Evolutionary conservation across 2,113 vertebrate genomes (phyloP), one percentile per base, ranked within the genome.

Genomic region (Mormoops blainvillei): DNA sequence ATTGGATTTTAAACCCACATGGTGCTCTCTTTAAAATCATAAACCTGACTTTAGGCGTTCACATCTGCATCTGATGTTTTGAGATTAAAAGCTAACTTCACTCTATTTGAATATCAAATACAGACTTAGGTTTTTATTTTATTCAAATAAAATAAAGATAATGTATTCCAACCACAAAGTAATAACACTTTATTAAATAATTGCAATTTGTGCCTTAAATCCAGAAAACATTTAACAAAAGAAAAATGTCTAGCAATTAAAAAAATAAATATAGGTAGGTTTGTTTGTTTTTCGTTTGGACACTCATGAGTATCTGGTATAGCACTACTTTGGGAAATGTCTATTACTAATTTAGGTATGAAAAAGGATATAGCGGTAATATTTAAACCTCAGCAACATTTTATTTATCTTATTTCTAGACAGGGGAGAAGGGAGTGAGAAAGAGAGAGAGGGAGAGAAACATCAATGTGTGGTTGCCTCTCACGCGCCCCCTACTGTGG

Each of bases 61-160:
- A 98, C 98, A 99, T 98, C 98, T 99, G 98, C 97, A 98, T 98
- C 97, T 97, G 98, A 98, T 99, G 98, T 97, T 97, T 96, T 95
- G 91, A 98, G 95, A 41, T 13, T 97, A 98, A 98, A 98, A 93
- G 95, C 88, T 96, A 97, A 97, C 87, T 92, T 98, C 92, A 98
- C 98, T 96, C 95, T 98, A 92, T 97, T 97, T 97, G 96, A 98
- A 77, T 97, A 89, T 97, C 92, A 98, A 97, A 84, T 94, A 84
- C 4, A 65, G 78, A 81, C 91, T 76, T 92, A 85, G 95, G 41
- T 96, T 84, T 70, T 97, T 88, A 96, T 19, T 87, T 98, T 97
- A 96, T 70, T 87, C 7, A 81, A 95, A 97, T 91, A 94, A 96
- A 94, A 74, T 95, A 61, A 61, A 97, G 36, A 48, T 18, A 58